A percentile compares a stretch with the other conserved stretches of the same genome.
These are phyloP conservation scores for Champsocephalus gunnari DNA, from an alignment of 2,797 vertebrate genomes.

Conservation along the genomic window DNA sequence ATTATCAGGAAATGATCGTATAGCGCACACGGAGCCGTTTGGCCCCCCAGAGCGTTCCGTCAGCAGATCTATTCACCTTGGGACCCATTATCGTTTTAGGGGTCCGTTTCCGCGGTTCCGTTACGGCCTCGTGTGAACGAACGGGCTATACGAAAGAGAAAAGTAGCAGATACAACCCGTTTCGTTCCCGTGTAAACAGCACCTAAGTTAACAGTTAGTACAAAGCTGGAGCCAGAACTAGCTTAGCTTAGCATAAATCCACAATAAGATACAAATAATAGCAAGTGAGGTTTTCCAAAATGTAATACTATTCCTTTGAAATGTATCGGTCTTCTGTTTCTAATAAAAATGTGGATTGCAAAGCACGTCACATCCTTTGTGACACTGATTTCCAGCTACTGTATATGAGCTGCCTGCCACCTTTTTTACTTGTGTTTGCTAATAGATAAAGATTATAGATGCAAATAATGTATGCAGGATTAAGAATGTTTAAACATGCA, in stretches of 20 bases:
- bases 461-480: constrained; percentile 6
- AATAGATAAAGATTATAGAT: background rate
- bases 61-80: too few relatives aligned
- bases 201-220: background rate
- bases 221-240: background rate
- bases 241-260: background rate
- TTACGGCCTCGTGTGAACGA: too few relatives aligned
- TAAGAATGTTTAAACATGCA: background rate
- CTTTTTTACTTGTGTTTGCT: constrained; percentile 21
- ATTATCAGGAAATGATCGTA: too few relatives aligned
- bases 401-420: constrained; percentile 34
- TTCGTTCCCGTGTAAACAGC: too few relatives aligned
- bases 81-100: too few relatives aligned
- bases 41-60: too few relatives aligned
- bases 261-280: too few relatives aligned
- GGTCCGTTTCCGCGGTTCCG: too few relatives aligned
- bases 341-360: constrained; percentile 6
- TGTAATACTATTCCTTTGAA: background rate
- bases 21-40: too few relatives aligned
- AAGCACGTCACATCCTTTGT: constrained; percentile 18
- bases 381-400: constrained; percentile 12
- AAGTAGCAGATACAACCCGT: too few relatives aligned
- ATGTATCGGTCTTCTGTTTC: background rate
- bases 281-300: background rate
- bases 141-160: too few relatives aligned